Conservation (phyloP, 2,113 vertebrate species). For the Xyrauchen texanus region DNA sequence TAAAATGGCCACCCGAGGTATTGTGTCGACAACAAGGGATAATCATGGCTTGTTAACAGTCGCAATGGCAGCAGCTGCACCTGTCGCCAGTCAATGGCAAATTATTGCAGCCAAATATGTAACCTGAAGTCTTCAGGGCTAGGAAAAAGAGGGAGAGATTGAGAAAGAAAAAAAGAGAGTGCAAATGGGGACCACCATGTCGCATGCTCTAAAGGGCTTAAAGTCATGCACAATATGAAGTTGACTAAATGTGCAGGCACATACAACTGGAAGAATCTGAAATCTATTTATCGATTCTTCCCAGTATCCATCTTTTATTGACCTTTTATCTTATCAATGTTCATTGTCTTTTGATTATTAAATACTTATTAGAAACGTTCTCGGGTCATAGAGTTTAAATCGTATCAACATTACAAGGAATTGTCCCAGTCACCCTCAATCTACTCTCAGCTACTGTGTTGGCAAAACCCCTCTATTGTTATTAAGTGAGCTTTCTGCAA, state of each 20-base stretch:
- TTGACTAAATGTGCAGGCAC: too few relatives aligned
- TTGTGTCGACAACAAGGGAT: slow-evolving; percentile 63
- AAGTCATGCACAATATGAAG: too few relatives aligned
- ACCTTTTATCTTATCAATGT: too few relatives aligned
- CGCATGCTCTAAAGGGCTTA: slow-evolving; percentile 24
- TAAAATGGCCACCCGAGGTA: slow-evolving; percentile 47
- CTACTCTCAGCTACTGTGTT: not conserved
- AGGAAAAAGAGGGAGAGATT: slow-evolving; percentile 6
- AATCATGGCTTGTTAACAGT: slow-evolving; percentile 70
- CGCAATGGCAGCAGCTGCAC: slow-evolving; percentile 72
- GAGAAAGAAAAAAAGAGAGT: not conserved
- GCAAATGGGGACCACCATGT: slow-evolving; percentile 48
- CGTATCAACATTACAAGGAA: not conserved
- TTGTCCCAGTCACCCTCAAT: too few relatives aligned
- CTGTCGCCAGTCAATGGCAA: slow-evolving; percentile 74
- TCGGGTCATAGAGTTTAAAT: not conserved
- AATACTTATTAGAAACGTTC: slow-evolving; percentile 1
- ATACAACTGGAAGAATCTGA: too few relatives aligned
- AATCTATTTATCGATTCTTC: too few relatives aligned
- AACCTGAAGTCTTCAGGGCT: slow-evolving; percentile 66
- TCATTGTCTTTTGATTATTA: too few relatives aligned
- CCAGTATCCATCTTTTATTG: too few relatives aligned
- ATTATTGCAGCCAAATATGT: slow-evolving; percentile 76
- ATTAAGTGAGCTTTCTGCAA: not conserved
- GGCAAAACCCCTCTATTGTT: not conserved